phyloP scores from a whole-genome alignment of 2,888 invertebrate genomes.

The Leucophenga montana region DNA sequence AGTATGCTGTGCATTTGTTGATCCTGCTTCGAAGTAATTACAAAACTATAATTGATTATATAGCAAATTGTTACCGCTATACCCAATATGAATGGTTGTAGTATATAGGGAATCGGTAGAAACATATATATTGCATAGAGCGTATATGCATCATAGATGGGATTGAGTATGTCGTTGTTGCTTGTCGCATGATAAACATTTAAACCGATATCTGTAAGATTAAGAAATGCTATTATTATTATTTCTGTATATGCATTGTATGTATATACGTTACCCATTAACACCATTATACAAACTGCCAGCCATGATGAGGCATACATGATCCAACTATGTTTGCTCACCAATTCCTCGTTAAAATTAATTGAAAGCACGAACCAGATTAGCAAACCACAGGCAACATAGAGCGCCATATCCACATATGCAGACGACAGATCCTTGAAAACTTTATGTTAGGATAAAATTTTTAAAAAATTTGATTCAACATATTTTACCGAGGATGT shows the following conservation, averaged over 20 bases:
- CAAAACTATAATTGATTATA: conserved; percentile 76
- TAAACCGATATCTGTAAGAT: conserved; percentile 76
- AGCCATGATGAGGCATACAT: conserved; percentile 72
- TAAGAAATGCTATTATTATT: background rate
- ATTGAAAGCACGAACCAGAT: conserved; percentile 70
- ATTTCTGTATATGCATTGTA: no score
- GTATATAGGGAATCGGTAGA: conserved; percentile 84
- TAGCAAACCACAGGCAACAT: conserved; percentile 62
- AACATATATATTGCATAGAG: conserved; percentile 88
- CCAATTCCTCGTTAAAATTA: conserved; percentile 68
- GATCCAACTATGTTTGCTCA: conserved; percentile 71
- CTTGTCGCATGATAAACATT: conserved; percentile 78
- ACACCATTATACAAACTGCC: conserved; percentile 75
- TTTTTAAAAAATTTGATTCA: background rate
- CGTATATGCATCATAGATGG: conserved; percentile 82
- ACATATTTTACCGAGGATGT: conserved; percentile 70
- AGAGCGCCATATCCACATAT: conserved; percentile 69
- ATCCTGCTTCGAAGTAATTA: conserved; percentile 64
- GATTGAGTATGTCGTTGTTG: conserved; percentile 76
- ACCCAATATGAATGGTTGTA: conserved; percentile 81
- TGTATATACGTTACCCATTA: conserved; percentile 73
- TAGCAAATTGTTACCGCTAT: conserved; percentile 80
- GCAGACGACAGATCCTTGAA: conserved; percentile 58
- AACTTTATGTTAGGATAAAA: background rate
- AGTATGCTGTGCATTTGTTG: conserved; percentile 73